Evolutionary conservation across 2,888 invertebrate species (phyloP).

Genomic region (Melanostoma mellinum): DNA sequence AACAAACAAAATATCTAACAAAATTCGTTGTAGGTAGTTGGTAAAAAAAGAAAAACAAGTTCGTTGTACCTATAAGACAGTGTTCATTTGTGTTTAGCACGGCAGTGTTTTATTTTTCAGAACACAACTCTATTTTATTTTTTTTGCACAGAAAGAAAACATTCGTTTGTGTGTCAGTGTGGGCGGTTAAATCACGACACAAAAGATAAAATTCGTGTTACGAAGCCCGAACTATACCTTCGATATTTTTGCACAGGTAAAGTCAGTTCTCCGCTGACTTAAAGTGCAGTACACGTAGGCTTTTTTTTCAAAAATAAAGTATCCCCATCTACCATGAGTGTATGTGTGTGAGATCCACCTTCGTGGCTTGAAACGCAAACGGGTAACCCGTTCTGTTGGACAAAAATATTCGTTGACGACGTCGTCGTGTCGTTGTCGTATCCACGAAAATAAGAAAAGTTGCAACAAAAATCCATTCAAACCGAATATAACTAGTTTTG

Average conservation of each 20-base stretch:
- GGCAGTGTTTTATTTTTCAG: too few species aligned
- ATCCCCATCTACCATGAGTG: constrained; percentile 42
- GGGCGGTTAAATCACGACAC: constrained; percentile 64
- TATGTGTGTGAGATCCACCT: constrained; percentile 60
- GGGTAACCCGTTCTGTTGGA: constrained; percentile 51
- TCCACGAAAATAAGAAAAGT: constrained; percentile 58
- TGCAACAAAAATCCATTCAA: constrained; percentile 70
- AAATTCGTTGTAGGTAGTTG: background rate
- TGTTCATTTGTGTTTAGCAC: too few species aligned
- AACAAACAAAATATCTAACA: background rate
- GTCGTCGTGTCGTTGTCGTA: constrained; percentile 44
- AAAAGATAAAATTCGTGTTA: constrained; percentile 28
- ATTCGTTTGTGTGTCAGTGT: constrained; percentile 46
- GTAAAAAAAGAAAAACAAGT: too few species aligned
- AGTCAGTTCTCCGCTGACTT: constrained; percentile 50
- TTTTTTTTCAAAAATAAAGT: constrained; percentile 31
- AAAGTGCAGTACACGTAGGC: constrained; percentile 56
- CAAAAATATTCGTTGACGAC: constrained; percentile 43
- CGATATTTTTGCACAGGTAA: constrained; percentile 56
- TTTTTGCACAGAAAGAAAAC: constrained; percentile 33
- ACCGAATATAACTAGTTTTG: constrained; percentile 70
- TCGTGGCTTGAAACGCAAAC: constrained; percentile 63
- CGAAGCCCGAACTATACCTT: constrained; percentile 46
- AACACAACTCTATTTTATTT: constrained; percentile 3
- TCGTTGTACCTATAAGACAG: too few species aligned